phyloP scores from a whole-genome alignment of 1,140 invertebrate genomes.

The Euwallacea fornicatus region DNA sequence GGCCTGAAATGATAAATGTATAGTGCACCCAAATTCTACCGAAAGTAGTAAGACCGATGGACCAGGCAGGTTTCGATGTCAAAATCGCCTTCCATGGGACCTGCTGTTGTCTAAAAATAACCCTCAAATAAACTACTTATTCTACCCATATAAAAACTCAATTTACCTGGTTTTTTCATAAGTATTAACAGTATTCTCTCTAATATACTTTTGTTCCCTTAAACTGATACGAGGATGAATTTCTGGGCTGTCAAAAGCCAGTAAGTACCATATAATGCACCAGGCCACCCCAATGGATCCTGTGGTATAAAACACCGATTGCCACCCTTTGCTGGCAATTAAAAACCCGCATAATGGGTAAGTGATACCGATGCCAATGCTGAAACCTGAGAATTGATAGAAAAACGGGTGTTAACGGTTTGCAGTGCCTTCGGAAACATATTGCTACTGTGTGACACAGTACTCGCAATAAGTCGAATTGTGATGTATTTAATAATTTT shows the following conservation, averaged over 20 bases:
- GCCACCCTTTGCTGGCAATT: constrained; percentile 68
- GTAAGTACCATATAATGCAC: constrained; percentile 71
- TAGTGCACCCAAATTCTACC: constrained; percentile 75
- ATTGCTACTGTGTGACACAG: too few relatives aligned
- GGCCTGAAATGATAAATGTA: constrained; percentile 69
- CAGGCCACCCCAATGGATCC: constrained; percentile 64
- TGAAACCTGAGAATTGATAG: constrained; percentile 60
- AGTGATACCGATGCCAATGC: constrained; percentile 71
- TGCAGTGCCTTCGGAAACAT: too few relatives aligned
- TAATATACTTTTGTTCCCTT: constrained; percentile 71
- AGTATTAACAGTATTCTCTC: constrained; percentile 61
- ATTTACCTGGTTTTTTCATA: constrained; percentile 54
- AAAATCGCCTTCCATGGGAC: constrained; percentile 79
- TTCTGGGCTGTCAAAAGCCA: constrained; percentile 74
- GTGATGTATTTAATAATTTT: too few relatives aligned
- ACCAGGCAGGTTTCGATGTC: constrained; percentile 77
- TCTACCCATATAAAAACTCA: constrained; percentile 16
- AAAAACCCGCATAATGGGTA: constrained; percentile 72
- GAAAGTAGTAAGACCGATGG: constrained; percentile 74
- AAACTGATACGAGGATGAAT: constrained; percentile 73
- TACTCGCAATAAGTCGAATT: too few relatives aligned
- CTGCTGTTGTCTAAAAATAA: constrained; percentile 26
- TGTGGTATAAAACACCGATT: constrained; percentile 69
- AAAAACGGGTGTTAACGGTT: not conserved
- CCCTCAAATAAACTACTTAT: not conserved